Percentiles rank a stretch among this genome's conserved stretches.
phyloP scores from a whole-genome alignment of 2,797 vertebrate genomes.

The Trachops cirrhosus region DNA sequence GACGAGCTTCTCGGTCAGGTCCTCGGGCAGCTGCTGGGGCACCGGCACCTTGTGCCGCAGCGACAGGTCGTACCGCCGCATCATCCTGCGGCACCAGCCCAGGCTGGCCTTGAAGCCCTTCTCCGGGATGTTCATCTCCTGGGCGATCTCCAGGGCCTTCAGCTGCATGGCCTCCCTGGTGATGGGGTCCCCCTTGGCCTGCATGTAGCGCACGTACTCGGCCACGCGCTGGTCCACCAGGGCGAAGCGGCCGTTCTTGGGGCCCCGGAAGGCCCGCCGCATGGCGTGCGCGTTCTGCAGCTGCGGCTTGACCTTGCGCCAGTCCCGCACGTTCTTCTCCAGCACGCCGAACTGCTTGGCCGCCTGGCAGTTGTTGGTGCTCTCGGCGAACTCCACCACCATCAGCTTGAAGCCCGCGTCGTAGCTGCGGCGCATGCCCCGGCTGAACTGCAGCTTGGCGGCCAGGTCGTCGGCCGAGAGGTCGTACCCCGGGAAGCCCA shows the following conservation, averaged over 20 bases:
- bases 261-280: constrained; percentile 74
- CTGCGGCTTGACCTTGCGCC: constrained; percentile 75
- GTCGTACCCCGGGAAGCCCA: constrained; percentile 72
- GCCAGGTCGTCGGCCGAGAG: constrained; percentile 62
- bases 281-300: constrained; percentile 75
- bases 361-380: constrained; percentile 77
- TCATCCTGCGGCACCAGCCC: constrained; percentile 76
- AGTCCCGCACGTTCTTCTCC: constrained; percentile 75
- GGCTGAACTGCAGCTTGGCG: constrained; percentile 59
- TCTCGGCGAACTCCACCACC: constrained; percentile 73
- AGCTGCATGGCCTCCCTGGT: constrained; percentile 77
- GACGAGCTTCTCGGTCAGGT: constrained; percentile 70
- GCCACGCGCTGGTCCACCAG: constrained; percentile 77
- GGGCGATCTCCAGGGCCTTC: constrained; percentile 75
- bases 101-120: constrained; percentile 77
- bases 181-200: constrained; percentile 75
- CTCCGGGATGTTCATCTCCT: constrained; percentile 78
- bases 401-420: constrained; percentile 74
- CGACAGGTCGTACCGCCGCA: constrained; percentile 72
- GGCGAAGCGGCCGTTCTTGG: constrained; percentile 75
- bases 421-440: constrained; percentile 74
- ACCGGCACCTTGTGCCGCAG: constrained; percentile 70
- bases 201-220: constrained; percentile 70
- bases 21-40: constrained; percentile 71
- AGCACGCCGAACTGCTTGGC: constrained; percentile 76